Evolutionary conservation across 2,113 vertebrate species (phyloP).

Genomic region (Sapajus apella): DNA sequence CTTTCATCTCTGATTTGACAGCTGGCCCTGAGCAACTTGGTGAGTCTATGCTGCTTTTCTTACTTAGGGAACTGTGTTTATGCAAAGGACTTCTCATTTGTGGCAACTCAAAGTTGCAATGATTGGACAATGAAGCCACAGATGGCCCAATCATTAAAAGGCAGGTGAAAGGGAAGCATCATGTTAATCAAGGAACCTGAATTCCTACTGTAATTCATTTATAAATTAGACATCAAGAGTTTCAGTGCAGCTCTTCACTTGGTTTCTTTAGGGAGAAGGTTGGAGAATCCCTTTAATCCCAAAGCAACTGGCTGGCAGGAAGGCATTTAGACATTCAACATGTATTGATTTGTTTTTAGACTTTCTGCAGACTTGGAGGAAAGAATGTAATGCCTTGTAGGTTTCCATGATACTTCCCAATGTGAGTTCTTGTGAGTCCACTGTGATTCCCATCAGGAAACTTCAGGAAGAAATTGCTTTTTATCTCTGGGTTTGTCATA

Average conservation of each 20-base stretch:
- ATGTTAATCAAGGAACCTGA: not conserved
- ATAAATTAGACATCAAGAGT: not conserved
- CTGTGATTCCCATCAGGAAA: conserved; percentile 32
- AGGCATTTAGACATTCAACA: not conserved
- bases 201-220: not conserved
- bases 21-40: conserved; percentile 44
- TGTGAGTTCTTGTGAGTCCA: conserved; percentile 31
- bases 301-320: not conserved
- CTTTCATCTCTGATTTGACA: conserved; percentile 72
- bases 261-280: not conserved
- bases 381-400: not conserved
- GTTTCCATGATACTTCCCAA: conserved; percentile 41
- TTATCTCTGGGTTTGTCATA: conserved; percentile 33
- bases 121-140: not conserved
- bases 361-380: not conserved
- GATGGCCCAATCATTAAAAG: conserved; percentile 17
- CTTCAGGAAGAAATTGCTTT: conserved; percentile 59
- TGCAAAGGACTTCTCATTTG: conserved; percentile 33
- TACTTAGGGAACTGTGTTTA: not conserved
- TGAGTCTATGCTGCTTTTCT: conserved; percentile 16
- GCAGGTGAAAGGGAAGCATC: not conserved
- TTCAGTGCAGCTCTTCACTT: not conserved
- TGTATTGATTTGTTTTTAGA: conserved; percentile 52
- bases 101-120: not conserved
- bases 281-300: not conserved